These are phyloP conservation scores for Ferdinandea cuprea DNA, from an alignment of 2,888 invertebrate species.

Conservation along the genomic window DNA sequence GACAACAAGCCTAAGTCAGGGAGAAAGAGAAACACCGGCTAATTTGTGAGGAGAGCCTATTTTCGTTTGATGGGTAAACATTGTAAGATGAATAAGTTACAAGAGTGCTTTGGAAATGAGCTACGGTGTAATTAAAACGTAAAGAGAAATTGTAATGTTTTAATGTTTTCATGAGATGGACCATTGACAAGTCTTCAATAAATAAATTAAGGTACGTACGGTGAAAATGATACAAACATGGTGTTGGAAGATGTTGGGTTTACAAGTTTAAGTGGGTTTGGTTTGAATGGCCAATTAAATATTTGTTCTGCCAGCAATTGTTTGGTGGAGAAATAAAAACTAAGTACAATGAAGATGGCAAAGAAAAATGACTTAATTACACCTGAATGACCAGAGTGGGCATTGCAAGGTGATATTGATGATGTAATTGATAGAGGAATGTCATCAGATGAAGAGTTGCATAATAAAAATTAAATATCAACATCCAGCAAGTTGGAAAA, in stretches of 20 bases:
- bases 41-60: constrained; percentile 36
- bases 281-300: background rate
- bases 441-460: no score
- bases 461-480: no score
- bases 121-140: constrained; percentile 46
- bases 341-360: no score
- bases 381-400: no score
- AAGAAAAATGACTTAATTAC: no score
- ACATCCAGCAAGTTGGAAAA: no score
- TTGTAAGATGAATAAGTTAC: constrained; percentile 42
- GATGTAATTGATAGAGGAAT: no score
- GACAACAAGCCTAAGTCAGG: no score
- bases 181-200: constrained; percentile 23
- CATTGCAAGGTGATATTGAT: no score
- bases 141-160: constrained; percentile 19
- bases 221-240: constrained; percentile 17
- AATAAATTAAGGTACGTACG: constrained; percentile 2
- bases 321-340: no score
- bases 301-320: background rate
- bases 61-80: constrained; percentile 41
- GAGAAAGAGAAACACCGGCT: constrained; percentile 25
- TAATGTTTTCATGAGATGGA: constrained; percentile 6
- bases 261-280: background rate
- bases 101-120: constrained; percentile 4
- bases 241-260: background rate